Evolutionary conservation across 2,888 invertebrate genomes (phyloP).

Genomic region (Drosophila mayaguana): DNA sequence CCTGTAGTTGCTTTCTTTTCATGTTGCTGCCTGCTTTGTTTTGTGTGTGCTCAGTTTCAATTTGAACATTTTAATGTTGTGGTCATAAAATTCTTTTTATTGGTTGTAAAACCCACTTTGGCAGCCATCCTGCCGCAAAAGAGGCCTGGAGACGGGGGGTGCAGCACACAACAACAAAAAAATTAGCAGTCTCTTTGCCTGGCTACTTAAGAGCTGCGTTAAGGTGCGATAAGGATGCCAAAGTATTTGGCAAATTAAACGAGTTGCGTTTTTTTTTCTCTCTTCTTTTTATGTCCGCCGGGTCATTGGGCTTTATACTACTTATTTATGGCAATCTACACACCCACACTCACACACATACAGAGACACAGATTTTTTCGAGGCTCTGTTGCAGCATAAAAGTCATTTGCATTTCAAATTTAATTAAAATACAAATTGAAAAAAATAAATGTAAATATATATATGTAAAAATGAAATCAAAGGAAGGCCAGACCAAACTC

Average conservation of each 20-base stretch:
- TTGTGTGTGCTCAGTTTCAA: constrained; percentile 75
- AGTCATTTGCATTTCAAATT: constrained; percentile 64
- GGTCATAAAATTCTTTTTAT: constrained; percentile 80
- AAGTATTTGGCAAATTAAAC: constrained; percentile 72
- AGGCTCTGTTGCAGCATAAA: constrained; percentile 29
- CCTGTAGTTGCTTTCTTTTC: constrained; percentile 51
- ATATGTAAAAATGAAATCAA: constrained; percentile 34
- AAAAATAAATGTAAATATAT: constrained; percentile 2
- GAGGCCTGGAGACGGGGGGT: not conserved
- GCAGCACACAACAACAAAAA: constrained; percentile 23
- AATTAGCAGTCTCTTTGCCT: constrained; percentile 73
- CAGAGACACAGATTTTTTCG: not conserved
- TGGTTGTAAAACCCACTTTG: constrained; percentile 72
- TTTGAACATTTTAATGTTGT: constrained; percentile 79
- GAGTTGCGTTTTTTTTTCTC: constrained; percentile 44
- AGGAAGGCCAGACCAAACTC: constrained; percentile 22
- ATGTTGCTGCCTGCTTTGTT: constrained; percentile 61
- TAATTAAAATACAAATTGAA: constrained; percentile 69
- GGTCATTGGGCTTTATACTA: constrained; percentile 53
- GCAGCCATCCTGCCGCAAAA: constrained; percentile 6
- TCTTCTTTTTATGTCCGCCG: constrained; percentile 41
- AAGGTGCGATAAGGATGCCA: constrained; percentile 72
- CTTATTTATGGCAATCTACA: constrained; percentile 25
- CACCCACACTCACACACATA: not conserved
- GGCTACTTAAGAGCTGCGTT: constrained; percentile 69